Base-by-base conservation (phyloP, 2,113 vertebrate genomes). In the Pelecanus crispus region DNA sequence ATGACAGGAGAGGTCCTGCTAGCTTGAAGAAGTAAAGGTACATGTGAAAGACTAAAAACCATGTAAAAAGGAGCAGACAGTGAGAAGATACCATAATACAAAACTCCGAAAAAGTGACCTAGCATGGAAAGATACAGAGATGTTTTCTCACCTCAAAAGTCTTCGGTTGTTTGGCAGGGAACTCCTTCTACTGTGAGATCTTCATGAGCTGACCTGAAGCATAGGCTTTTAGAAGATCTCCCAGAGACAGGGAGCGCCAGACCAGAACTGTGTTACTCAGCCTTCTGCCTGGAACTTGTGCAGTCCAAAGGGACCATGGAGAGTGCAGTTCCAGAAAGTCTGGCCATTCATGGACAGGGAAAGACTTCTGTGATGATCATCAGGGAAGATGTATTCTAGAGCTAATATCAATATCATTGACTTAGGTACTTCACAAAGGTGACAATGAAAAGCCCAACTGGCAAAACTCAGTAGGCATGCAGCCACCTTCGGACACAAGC, bases 181-280 rank as follows among this genome's bases (percentile, higher is more conserved):
- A 86, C 38, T 77, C 26, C 9, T 63, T 71, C 49, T 79, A 11
- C 32, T 50, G 6, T 20, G 6, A 58, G 36, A 49, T 24, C 29
- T 70, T 58, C 19, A 31, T 44, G 8, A 85, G 4, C 12, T 87
- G 44, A 63, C 13, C 53, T 63, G 80, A 44, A 80, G 9, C 44
- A 92, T 5, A 11, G 25, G 49, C 18, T 75, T 67, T 24, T 3
- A 65, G 10, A 73, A 73, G 34, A 55, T 45, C 44, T 50, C 26
- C 8, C 22, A 75, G 14, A 72, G 44, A 75, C 1, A 2, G 10
- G 45, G 14, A 56, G 8, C 0, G 0, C 59, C 36, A 85, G 50
- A 25, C 55, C 50, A 77, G 49, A 68, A 68, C 12, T 21, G 3
- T 40, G 2, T n/a, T 75, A 32, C 26, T 63, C 63, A 77, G 25